Evolutionary conservation across 2,113 vertebrate species (phyloP).

Genomic region (Sus scrofa): DNA sequence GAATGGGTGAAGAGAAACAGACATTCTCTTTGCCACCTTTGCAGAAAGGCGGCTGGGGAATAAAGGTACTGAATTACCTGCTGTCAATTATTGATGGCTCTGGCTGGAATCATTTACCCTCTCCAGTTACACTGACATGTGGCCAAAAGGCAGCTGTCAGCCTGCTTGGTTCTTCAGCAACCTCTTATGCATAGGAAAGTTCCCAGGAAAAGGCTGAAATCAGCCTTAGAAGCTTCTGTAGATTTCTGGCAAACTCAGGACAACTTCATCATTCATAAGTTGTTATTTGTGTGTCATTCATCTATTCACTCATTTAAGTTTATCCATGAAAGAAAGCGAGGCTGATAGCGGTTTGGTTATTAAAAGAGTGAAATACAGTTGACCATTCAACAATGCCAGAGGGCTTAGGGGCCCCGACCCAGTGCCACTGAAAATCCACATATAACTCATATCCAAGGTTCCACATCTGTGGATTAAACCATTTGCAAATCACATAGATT

Average conservation of each 20-base stretch:
- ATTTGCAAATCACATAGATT: background rate
- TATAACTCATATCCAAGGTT: background rate
- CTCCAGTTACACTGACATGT: slow-evolving; percentile 43
- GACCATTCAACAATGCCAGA: background rate
- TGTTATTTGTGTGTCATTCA: background rate
- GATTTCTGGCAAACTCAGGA: background rate
- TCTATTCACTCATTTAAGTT: background rate
- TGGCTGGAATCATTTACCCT: slow-evolving; percentile 56
- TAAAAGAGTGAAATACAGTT: background rate
- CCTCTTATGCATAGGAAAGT: background rate
- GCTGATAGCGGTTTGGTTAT: background rate
- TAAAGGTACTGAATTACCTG: slow-evolving; percentile 48
- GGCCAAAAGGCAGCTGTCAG: background rate
- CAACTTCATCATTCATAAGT: background rate
- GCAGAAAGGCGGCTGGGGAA: background rate
- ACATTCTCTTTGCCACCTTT: slow-evolving; percentile 49
- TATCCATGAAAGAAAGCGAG: slow-evolving; percentile 14
- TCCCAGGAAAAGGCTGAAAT: slow-evolving; percentile 48
- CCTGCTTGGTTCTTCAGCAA: background rate
- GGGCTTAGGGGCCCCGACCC: background rate
- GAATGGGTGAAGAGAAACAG: slow-evolving; percentile 61
- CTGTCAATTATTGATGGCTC: slow-evolving; percentile 58
- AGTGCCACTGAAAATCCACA: background rate
- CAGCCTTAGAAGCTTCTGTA: background rate
- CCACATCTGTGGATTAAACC: background rate